Conservation (phyloP, 2,888 invertebrate genomes). For the Stenolophus ochropezus region DNA sequence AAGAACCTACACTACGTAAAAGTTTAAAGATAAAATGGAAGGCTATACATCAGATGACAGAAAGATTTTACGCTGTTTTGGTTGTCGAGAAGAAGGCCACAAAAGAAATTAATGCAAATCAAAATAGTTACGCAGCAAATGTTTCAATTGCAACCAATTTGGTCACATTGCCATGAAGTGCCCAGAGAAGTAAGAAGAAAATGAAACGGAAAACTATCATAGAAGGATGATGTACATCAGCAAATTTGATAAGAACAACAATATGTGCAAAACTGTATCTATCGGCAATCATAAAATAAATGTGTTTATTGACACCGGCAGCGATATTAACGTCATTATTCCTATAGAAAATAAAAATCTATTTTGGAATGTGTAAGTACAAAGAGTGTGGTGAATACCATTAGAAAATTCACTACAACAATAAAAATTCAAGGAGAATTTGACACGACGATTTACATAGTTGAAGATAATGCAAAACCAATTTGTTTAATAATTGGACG, state of each 20-base stretch:
- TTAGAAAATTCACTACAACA: constrained; percentile 4
- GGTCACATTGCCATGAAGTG: constrained; percentile 62
- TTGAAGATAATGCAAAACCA: constrained; percentile 2
- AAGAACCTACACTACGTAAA: too few species aligned
- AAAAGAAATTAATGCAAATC: constrained; percentile 60
- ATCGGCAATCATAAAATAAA: background rate
- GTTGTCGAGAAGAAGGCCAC: constrained; percentile 62
- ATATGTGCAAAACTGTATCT: background rate
- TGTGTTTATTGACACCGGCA: constrained; percentile 55
- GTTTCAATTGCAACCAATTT: constrained; percentile 63
- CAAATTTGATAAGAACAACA: constrained; percentile 13
- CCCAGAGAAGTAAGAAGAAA: constrained; percentile 12
- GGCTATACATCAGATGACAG: background rate
- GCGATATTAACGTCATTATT: constrained; percentile 35
- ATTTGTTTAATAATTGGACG: constrained; percentile 38
- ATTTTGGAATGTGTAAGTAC: background rate
- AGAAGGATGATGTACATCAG: background rate
- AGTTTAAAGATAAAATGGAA: too few species aligned
- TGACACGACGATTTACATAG: too few species aligned
- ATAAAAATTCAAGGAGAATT: background rate
- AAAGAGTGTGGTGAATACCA: background rate
- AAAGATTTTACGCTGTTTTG: constrained; percentile 59
- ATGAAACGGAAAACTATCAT: background rate
- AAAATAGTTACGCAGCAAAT: constrained; percentile 62
- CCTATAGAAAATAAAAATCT: background rate